Conservation (phyloP, 2,113 vertebrate species). For the Petromus typicus region DNA sequence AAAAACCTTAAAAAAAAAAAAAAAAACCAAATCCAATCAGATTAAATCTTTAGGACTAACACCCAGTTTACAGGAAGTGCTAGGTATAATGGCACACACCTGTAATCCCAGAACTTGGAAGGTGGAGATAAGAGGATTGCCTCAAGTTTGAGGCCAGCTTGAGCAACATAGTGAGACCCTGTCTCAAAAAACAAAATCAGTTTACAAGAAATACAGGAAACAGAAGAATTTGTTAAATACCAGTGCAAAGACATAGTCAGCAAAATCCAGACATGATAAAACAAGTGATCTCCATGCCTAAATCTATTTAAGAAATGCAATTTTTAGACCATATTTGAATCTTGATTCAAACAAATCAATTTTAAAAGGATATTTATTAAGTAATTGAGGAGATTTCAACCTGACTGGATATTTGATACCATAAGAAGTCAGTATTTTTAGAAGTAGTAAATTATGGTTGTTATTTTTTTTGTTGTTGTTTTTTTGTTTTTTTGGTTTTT, state of each 20-base stretch:
- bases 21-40: not conserved
- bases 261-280: not conserved
- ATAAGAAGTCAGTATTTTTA: conserved; percentile 14
- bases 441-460: not conserved
- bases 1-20: conserved; percentile 6
- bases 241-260: not conserved
- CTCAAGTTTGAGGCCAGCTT: too few species aligned
- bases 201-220: not conserved
- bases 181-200: too few species aligned
- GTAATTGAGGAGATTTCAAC: conserved; percentile 26
- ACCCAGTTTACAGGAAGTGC: not conserved
- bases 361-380: not conserved
- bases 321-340: not conserved
- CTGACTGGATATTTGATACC: not conserved
- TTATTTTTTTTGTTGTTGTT: not conserved
- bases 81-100: too few species aligned
- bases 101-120: too few species aligned
- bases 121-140: too few species aligned
- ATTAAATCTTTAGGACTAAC: conserved; percentile 31
- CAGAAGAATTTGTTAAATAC: conserved; percentile 20
- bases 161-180: too few species aligned
- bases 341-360: not conserved
- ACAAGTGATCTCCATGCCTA: not conserved
- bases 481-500: too few species aligned
- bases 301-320: not conserved